phyloP scores from a whole-genome alignment of 2,113 vertebrate genomes.

The Bolborhynchus lineola region DNA sequence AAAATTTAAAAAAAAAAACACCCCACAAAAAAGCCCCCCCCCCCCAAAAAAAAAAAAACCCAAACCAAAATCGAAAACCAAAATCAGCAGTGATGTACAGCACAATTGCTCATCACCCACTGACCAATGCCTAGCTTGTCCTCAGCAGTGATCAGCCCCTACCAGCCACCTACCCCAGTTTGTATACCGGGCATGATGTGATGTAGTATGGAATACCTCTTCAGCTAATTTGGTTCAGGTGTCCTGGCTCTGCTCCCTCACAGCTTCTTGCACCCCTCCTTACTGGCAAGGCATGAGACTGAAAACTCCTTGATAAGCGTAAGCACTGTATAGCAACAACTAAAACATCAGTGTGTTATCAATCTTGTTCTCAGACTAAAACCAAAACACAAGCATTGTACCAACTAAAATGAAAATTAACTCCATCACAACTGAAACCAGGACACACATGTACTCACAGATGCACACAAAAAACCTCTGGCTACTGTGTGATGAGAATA shows the following conservation, averaged over 20 bases:
- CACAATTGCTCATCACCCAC: background rate
- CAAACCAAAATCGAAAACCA: background rate
- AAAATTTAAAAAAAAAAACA: no score
- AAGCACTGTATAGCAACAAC: background rate
- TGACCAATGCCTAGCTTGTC: background rate
- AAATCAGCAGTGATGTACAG: background rate
- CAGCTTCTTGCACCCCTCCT: background rate
- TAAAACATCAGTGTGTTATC: background rate
- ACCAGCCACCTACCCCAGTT: background rate
- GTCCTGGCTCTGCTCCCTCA: background rate
- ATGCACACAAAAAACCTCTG: accelerated
- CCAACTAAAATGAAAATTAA: background rate
- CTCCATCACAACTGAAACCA: background rate
- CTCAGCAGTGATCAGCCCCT: background rate
- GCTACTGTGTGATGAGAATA: background rate
- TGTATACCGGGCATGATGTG: background rate
- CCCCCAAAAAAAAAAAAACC: no score
- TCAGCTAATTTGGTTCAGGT: background rate
- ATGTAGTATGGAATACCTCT: background rate
- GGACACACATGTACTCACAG: background rate
- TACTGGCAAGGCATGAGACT: background rate
- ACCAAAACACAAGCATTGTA: background rate
- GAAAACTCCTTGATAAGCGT: background rate
- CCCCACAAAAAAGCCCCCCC: no score
- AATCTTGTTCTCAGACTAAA: background rate